These are phyloP conservation scores for Tiphia femorata DNA, from an alignment of 2,888 invertebrate genomes.

Conservation along the genomic window DNA sequence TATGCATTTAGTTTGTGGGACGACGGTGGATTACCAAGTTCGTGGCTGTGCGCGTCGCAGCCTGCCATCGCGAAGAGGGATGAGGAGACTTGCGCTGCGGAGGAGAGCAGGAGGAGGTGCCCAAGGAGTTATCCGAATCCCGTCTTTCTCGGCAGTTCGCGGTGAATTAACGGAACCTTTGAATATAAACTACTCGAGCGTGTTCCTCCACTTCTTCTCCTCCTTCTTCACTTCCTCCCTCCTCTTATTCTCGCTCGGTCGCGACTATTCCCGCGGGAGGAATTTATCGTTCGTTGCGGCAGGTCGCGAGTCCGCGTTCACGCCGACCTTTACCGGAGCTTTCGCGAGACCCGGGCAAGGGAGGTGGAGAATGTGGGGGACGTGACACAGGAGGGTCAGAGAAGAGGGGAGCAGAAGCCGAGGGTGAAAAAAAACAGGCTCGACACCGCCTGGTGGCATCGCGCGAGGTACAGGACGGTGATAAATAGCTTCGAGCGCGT, in stretches of 20 bases:
- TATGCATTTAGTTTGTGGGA: conserved; percentile 47
- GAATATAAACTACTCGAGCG: conserved; percentile 34
- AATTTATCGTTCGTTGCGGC: conserved; percentile 2
- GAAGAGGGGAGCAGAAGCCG: background rate
- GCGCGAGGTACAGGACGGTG: too few species aligned
- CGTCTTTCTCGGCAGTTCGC: conserved; percentile 29
- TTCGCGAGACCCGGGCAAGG: background rate
- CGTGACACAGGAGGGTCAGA: too few species aligned
- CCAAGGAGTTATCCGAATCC: conserved; percentile 29
- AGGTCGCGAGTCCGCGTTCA: too few species aligned
- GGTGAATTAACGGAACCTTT: conserved; percentile 43
- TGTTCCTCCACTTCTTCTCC: background rate
- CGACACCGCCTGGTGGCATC: too few species aligned
- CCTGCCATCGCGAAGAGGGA: too few species aligned
- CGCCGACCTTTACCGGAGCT: background rate
- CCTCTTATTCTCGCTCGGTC: background rate
- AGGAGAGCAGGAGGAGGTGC: conserved; percentile 14
- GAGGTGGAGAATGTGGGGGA: background rate
- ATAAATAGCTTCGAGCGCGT: too few species aligned
- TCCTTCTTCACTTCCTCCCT: background rate
- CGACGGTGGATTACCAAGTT: conserved; percentile 40
- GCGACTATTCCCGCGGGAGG: background rate
- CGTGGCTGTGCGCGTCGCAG: conserved; percentile 13
- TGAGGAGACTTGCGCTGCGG: too few species aligned
- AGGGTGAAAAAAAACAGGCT: too few species aligned